These are phyloP conservation scores for Dendroctonus valens DNA, from an alignment of 1,140 invertebrate genomes.

Conservation along the genomic window DNA sequence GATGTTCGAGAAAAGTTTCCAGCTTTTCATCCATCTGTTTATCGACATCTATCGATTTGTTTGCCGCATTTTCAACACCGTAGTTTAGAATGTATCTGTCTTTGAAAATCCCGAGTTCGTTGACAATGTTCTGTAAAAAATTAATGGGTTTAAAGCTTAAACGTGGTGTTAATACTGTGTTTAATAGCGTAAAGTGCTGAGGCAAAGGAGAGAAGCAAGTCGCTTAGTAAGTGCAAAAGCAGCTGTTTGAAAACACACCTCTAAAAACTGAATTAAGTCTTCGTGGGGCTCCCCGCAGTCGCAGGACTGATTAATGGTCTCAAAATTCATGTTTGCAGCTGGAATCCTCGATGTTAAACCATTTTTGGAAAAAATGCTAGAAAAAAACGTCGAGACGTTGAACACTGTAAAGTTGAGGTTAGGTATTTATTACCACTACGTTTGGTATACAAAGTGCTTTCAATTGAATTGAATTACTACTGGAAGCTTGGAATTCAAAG, in stretches of 20 bases:
- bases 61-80: constrained; percentile 64
- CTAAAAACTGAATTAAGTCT: constrained; percentile 21
- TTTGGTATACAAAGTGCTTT: too few species aligned
- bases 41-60: constrained; percentile 67
- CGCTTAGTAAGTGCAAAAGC: constrained; percentile 2
- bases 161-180: not conserved
- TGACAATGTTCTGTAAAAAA: constrained; percentile 32
- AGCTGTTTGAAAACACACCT: constrained; percentile 24
- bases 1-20: constrained; percentile 63
- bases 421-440: too few species aligned
- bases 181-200: not conserved
- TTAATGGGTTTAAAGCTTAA: not conserved
- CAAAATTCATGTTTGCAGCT: constrained; percentile 21
- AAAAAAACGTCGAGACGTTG: too few species aligned
- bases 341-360: too few species aligned
- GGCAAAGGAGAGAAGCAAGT: not conserved
- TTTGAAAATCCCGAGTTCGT: constrained; percentile 28
- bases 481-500: too few species aligned
- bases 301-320: not conserved
- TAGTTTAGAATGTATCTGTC: constrained; percentile 71
- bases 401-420: too few species aligned
- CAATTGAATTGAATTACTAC: too few species aligned
- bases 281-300: constrained; percentile 8
- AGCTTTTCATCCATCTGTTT: constrained; percentile 64
- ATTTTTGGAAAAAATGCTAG: too few species aligned